phyloP scores from a whole-genome alignment of 1,140 invertebrate species.

The Drosophila mojavensis region DNA sequence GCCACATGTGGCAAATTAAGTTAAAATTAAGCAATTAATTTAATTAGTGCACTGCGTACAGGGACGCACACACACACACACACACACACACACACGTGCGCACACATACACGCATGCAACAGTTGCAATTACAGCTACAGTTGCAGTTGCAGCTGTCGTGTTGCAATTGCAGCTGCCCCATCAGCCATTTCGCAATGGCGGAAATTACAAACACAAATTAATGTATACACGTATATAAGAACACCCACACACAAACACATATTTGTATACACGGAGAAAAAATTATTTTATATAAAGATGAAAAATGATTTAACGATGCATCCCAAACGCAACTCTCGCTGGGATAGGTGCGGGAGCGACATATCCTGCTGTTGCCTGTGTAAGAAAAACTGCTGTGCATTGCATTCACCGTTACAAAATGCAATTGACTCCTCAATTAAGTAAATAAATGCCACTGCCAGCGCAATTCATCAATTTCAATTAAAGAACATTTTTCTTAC shows the following conservation, averaged over 20 bases:
- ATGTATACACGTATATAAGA: slow-evolving; percentile 34
- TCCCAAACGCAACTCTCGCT: not conserved
- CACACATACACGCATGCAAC: slow-evolving; percentile 49
- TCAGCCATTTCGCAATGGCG: slow-evolving; percentile 58
- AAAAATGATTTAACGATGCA: slow-evolving; percentile 51
- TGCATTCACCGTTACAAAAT: slow-evolving; percentile 34
- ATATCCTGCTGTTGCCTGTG: not conserved
- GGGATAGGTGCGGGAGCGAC: not conserved
- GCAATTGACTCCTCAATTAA: slow-evolving; percentile 71
- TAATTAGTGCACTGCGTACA: slow-evolving; percentile 65
- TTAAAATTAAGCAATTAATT: slow-evolving; percentile 83
- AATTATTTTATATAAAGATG: slow-evolving; percentile 37
- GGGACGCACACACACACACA: slow-evolving; percentile 41
- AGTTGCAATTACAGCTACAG: slow-evolving; percentile 24
- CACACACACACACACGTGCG: slow-evolving; percentile 16
- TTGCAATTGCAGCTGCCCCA: slow-evolving; percentile 35
- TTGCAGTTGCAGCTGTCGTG: not conserved
- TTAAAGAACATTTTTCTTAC: slow-evolving; percentile 35
- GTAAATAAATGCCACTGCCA: slow-evolving; percentile 58
- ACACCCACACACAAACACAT: slow-evolving; percentile 5
- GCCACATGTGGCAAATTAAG: slow-evolving; percentile 81
- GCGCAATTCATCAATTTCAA: slow-evolving; percentile 72
- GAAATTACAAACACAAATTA: slow-evolving; percentile 76
- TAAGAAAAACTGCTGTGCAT: slow-evolving; percentile 32
- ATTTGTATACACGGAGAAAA: slow-evolving; percentile 29